Evolutionary conservation across 2,113 vertebrate genomes (phyloP).

Genomic region (Amazona vittata): DNA sequence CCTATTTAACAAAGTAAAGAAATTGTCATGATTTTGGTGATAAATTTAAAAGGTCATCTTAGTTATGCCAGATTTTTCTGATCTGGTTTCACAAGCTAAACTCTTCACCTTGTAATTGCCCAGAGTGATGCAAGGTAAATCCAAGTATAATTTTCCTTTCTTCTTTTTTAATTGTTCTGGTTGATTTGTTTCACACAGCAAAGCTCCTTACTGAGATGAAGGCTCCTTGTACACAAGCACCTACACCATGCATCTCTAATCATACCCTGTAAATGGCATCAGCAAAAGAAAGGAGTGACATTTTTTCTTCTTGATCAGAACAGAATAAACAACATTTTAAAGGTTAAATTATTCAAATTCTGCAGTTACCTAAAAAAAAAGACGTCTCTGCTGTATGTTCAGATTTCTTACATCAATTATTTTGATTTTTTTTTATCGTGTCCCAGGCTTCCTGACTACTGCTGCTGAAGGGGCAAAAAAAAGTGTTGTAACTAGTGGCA

Average conservation of each 20-base stretch:
- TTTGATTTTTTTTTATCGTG: constrained; percentile 50
- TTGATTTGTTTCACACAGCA: background rate
- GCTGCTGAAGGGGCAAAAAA: constrained; percentile 11
- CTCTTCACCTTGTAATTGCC: background rate
- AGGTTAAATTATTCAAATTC: constrained; percentile 80
- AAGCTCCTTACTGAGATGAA: background rate
- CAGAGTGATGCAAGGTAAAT: background rate
- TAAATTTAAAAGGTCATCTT: background rate
- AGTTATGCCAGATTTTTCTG: background rate
- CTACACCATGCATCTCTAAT: constrained; percentile 58
- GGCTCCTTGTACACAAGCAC: constrained; percentile 43
- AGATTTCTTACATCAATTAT: constrained; percentile 64
- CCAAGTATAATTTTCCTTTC: background rate
- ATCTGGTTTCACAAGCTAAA: background rate
- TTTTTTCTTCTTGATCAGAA: constrained; percentile 76
- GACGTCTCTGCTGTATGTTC: constrained; percentile 53
- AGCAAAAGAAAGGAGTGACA: constrained; percentile 72
- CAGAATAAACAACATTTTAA: constrained; percentile 77
- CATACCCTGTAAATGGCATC: constrained; percentile 69
- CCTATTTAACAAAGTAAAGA: background rate
- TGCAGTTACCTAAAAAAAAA: constrained; percentile 62
- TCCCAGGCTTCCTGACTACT: constrained; percentile 38
- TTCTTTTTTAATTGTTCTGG: background rate
- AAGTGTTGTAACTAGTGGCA: constrained; percentile 21
- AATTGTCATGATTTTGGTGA: background rate